phyloP scores from a whole-genome alignment of 2,888 invertebrate genomes.

The Corbicula japonica region DNA sequence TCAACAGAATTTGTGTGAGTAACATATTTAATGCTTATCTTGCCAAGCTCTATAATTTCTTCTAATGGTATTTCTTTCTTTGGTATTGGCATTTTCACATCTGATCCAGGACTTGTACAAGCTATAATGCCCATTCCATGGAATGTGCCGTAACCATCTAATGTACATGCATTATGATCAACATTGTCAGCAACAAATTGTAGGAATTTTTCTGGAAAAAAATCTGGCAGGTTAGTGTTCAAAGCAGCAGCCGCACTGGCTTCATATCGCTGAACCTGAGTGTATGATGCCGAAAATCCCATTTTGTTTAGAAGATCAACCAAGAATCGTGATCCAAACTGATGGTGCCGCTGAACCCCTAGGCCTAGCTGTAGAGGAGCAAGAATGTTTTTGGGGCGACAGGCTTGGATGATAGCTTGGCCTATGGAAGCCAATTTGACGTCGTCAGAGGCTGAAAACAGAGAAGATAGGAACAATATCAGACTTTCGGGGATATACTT shows the following conservation, averaged over 20 bases:
- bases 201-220: constrained; percentile 35
- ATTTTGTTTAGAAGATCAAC: too few relatives aligned
- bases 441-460: constrained; percentile 8
- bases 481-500: constrained; percentile 38
- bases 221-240: constrained; percentile 23
- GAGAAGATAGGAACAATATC: background rate
- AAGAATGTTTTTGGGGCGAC: too few relatives aligned
- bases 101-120: constrained; percentile 5
- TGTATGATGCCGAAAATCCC: constrained; percentile 26
- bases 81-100: background rate
- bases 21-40: too few relatives aligned
- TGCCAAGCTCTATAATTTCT: too few relatives aligned
- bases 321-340: too few relatives aligned
- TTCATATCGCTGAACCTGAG: constrained; percentile 31
- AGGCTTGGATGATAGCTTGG: too few relatives aligned
- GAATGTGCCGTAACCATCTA: too few relatives aligned
- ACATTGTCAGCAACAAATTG: constrained; percentile 43
- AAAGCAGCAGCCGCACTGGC: constrained; percentile 28
- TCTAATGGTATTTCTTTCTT: background rate
- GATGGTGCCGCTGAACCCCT: constrained; percentile 42
- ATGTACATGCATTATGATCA: constrained; percentile 28
- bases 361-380: constrained; percentile 37
- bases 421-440: constrained; percentile 12
- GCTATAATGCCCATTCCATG: too few relatives aligned
- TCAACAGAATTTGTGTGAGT: background rate